These are phyloP conservation scores for Sanderia malayensis DNA, from an alignment of 30 jellyfish, hydroid and myxozoan species.

Conservation along the genomic window DNA sequence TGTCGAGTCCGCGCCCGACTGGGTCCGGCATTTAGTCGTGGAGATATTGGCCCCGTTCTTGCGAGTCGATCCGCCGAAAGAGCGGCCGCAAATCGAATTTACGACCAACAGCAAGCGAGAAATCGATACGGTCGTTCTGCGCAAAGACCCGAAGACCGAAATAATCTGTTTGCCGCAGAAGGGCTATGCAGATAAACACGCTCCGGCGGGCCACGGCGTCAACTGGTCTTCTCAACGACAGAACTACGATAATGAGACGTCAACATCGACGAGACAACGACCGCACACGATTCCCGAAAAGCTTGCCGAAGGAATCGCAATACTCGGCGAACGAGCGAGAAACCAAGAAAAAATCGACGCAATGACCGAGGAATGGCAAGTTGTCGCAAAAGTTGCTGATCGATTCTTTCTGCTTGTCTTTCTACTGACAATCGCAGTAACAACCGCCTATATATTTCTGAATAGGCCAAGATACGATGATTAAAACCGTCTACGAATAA, in stretches of 20 bases:
- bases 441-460: constrained; percentile 68
- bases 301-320: constrained; percentile 78
- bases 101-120: constrained; percentile 13
- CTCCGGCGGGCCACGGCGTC: constrained; percentile 13
- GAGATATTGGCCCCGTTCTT: constrained; percentile 84
- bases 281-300: constrained; percentile 54
- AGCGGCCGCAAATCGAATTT: constrained; percentile 37
- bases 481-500: too few species aligned
- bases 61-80: constrained; percentile 76
- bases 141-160: constrained; percentile 49
- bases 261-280: constrained; percentile 14
- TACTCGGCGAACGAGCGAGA: constrained; percentile 79
- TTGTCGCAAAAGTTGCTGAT: constrained; percentile 87
- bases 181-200: constrained; percentile 24
- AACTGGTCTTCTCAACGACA: constrained; percentile 33
- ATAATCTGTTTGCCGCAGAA: constrained; percentile 50
- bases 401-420: constrained; percentile 73
- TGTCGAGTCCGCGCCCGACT: constrained; percentile 71
- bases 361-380: constrained; percentile 84
- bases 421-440: constrained; percentile 67
- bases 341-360: constrained; percentile 73
- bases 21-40: constrained; percentile 52
- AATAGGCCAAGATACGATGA: constrained; percentile 46
- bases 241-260: constrained; percentile 23
- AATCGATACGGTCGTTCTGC: constrained; percentile 42